Evolutionary conservation across 2,888 invertebrate species (phyloP), one percentile per base, ranked within the genome.

Genomic region (Gnatocerus cornutus): DNA sequence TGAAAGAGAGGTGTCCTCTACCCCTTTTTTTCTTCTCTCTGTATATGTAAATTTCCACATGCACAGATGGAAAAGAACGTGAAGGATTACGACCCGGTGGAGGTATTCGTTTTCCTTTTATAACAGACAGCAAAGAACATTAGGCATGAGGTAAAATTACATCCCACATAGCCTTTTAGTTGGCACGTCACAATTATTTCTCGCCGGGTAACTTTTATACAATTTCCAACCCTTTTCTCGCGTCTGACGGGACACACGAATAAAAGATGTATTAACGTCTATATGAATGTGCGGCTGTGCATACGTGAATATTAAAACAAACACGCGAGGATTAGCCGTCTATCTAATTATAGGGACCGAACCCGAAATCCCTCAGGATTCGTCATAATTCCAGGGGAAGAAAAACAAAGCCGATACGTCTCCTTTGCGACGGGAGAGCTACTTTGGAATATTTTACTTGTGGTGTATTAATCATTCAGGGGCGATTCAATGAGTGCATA

Each of bases 181-280:
- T 71, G 75, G 73, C 75, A 74, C 69, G 76, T 76, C 76, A 77
- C 75, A 77, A 77, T 77, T 77, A 76, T 75, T 77, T 76, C 77
- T 73, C 76, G 72, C 74, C 73, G 76, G 75, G 69, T 75, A 75
- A 77, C 74, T 77, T 77, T 77, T 77, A 76, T 76, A 76, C 75
- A 77, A 77, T 77, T 77, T 75, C 63, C 74, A 76, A 77, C 76
- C 77, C 76, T 76, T 76, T 76, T 76, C 76, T 75, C 77, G 56
- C 55, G 53, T 63, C 72, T 72, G 70, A 69, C 74, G 71, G 71
- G 71, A 71, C 71, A 63, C 52, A 64, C 61, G 71, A 74, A 72
- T 73, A 71, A 73, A 73, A 74, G 72, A 74, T 73, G 73, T 72
- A 74, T 73, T 73, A 73, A 74, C 67, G 73, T 72, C 73, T 71